A percentile compares a stretch with the other conserved stretches of the same genome.
phyloP scores from a whole-genome alignment of 2,888 invertebrate species.

The Notodromas monacha region DNA sequence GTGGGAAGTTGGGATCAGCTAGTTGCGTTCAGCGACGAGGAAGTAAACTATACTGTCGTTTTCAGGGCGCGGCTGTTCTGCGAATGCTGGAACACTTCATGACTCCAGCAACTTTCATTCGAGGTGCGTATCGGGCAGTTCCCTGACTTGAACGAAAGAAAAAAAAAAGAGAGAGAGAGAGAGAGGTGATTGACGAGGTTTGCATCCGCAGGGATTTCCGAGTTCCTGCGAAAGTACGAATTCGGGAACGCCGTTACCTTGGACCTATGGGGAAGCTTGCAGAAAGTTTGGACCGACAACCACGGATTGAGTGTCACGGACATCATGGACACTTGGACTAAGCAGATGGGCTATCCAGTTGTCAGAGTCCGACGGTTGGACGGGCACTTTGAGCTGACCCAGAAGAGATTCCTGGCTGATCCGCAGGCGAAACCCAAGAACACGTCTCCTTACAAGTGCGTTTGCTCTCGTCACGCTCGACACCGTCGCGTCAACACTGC shows the following conservation, averaged over 20 bases:
- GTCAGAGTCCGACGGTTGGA: conserved; percentile 24
- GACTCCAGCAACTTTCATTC: conserved; percentile 31
- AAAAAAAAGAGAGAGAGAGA: conserved; percentile 14
- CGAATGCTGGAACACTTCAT: conserved; percentile 60
- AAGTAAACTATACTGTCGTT: no score
- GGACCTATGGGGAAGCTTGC: conserved; percentile 34
- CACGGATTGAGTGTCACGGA: conserved; percentile 9
- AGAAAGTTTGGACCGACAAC: conserved; percentile 13
- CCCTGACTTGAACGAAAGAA: no score
- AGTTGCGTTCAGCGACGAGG: no score
- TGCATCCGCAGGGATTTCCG: conserved; percentile 32
- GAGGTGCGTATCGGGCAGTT: no score
- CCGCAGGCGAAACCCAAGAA: conserved; percentile 21
- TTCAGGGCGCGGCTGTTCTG: conserved; percentile 46
- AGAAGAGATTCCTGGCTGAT: conserved; percentile 39
- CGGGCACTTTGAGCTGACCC: conserved; percentile 24
- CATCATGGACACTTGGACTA: conserved; percentile 61
- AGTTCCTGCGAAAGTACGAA: conserved; percentile 32
- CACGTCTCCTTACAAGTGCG: conserved; percentile 18
- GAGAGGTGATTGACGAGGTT: conserved; percentile 9
- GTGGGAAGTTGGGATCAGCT: no score
- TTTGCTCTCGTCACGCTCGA: no score
- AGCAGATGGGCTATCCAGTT: conserved; percentile 57
- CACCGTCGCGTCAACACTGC: no score
- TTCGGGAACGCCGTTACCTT: conserved; percentile 45